Evolutionary conservation across 2,797 vertebrate species (phyloP).

Genomic region (Coluber constrictor): DNA sequence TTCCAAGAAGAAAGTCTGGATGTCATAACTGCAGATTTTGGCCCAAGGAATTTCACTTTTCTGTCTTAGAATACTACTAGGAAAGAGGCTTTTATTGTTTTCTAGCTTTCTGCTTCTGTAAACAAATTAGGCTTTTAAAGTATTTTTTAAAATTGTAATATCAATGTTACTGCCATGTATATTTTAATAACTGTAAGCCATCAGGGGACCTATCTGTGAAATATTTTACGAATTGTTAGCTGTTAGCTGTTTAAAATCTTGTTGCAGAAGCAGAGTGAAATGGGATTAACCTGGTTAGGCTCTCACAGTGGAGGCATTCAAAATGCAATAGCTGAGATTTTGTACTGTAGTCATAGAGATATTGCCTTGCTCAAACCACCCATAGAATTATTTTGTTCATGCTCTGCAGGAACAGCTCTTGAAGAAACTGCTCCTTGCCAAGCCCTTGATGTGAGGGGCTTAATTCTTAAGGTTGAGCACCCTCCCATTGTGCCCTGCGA

Average conservation of each 20-base stretch:
- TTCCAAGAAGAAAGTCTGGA: background rate
- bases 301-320: background rate
- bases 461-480: constrained; percentile 62
- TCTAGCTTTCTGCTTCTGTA: background rate
- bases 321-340: background rate
- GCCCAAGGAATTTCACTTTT: background rate
- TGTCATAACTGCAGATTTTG: background rate
- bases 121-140: background rate
- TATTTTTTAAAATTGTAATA: background rate
- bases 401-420: background rate
- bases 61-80: background rate
- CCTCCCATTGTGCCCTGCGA: constrained; percentile 56
- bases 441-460: background rate
- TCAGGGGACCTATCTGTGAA: background rate
- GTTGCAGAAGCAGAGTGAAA: background rate
- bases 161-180: background rate
- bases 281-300: background rate
- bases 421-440: background rate
- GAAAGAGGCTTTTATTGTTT: background rate
- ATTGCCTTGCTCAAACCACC: background rate
- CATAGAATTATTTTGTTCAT: background rate
- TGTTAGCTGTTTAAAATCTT: background rate
- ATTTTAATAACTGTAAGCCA: background rate
- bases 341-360: background rate
- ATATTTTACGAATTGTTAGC: background rate